Evolutionary conservation across 2,113 vertebrate species (phyloP), one percentile per base, ranked within the genome.

Genomic region (Carlito syrichta): DNA sequence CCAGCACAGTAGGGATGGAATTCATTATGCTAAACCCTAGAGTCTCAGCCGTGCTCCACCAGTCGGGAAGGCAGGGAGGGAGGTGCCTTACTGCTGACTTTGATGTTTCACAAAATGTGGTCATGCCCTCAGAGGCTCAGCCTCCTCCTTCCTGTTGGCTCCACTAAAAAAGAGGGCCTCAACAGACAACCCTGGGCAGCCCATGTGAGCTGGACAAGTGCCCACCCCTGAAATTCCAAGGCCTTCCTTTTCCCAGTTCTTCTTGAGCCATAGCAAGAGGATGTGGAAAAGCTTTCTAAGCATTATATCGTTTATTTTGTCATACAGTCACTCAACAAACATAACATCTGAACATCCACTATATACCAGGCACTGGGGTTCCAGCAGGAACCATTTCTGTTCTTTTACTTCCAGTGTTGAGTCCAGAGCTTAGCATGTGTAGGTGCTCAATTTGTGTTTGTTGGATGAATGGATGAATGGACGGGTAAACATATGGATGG

Each of bases 1-100:
- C 40, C 54, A 22, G 62, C 40, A 35, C 5, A 27, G 74, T 23
- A 14, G 25, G 68, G 45, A 40, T n/a, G 32, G 76, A 66, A 50
- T 60, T 92, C 85, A 38, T 89, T 86, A 92, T 68, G 27, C 73
- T 81, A 58, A 68, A 68, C 35, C 40, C 79, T 22, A 2, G 23
- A 45, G 73, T 19, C 45, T 20, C 79, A 77, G 83, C 78, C 23
- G 1, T 0, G 0, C 62, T 6, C 91, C 56, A 84, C 69, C 38
- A 48, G 74, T 69, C 30, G n/a, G 76, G 54, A 0, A 4, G 69
- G 69, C 0, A 1, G 3, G 82, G 40, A 52, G 0, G n/a, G 81
- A 16, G 45, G 62, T 1, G 38, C 38, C 58, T 66, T 43, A 1
- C 27, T n/a, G 32, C 35, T 7, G 9, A 30, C 40, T 83, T 78